These are phyloP conservation scores for Microplitis deprimator DNA, from an alignment of 2,888 invertebrate species.

Conservation along the genomic window DNA sequence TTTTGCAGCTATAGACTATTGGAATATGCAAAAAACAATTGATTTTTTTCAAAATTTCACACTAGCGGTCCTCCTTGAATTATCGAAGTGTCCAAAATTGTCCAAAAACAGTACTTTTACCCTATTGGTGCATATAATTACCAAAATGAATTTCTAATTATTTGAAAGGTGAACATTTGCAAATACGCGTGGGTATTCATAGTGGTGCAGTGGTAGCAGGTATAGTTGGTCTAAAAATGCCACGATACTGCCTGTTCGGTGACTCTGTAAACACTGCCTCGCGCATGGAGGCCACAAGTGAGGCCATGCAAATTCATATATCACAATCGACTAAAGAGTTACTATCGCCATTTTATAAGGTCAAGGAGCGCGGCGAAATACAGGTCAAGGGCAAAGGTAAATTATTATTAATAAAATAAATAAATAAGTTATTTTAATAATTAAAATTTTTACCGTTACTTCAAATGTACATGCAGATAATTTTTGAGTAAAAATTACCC, in stretches of 20 bases:
- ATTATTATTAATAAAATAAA: neutral
- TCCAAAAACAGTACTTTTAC: no score
- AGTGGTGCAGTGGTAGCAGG: conserved; percentile 95
- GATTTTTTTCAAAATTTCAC: no score
- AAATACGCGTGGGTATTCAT: conserved; percentile 90
- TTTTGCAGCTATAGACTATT: no score
- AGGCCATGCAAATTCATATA: conserved; percentile 95
- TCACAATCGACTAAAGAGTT: conserved; percentile 89
- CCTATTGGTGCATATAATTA: no score
- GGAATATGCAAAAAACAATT: no score
- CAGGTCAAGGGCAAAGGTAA: conserved; percentile 92
- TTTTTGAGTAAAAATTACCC: no score
- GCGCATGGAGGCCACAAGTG: conserved; percentile 92
- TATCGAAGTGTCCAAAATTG: no score
- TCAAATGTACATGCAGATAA: no score
- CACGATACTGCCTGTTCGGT: conserved; percentile 86
- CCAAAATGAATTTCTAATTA: neutral
- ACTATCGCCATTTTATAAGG: conserved; percentile 81
- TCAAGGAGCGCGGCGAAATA: conserved; percentile 86
- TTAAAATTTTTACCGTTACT: neutral
- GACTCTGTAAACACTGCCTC: conserved; percentile 94
- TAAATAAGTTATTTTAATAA: neutral
- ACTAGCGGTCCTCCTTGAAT: no score
- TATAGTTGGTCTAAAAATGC: conserved; percentile 95
- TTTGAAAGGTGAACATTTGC: conserved; percentile 80